Evolutionary conservation across 2,113 vertebrate genomes (phyloP).

Genomic region (Pseudonaja textilis): DNA sequence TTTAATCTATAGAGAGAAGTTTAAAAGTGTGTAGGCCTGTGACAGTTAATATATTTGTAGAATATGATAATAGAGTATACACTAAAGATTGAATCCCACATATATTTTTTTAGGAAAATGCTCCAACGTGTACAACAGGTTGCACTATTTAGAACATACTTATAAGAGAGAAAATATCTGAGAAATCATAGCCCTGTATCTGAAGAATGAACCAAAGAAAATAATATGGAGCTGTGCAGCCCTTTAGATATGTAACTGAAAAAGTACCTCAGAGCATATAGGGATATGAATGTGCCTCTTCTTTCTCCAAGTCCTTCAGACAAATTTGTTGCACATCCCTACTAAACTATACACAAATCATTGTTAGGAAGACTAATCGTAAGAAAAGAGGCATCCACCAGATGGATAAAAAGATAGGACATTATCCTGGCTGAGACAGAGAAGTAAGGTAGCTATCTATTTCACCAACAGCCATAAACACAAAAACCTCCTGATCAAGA

Average conservation of each 20-base stretch:
- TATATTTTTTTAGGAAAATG: not conserved
- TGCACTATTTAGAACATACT: not conserved
- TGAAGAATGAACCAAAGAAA: not conserved
- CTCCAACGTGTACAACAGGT: not conserved
- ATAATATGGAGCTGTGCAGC: not conserved
- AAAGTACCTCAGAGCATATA: not conserved
- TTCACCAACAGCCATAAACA: not conserved
- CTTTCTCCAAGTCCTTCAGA: not conserved
- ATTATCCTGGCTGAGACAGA: not conserved
- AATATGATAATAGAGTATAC: not conserved
- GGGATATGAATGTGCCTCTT: not conserved
- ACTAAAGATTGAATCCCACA: not conserved
- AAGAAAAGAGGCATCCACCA: not conserved
- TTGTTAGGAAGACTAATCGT: not conserved
- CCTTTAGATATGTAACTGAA: not conserved
- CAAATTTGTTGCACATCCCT: not conserved
- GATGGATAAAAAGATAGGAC: not conserved
- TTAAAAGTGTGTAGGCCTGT: not conserved
- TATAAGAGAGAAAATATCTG: not conserved
- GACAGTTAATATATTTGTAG: not conserved
- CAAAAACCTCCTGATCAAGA: constrained; percentile 14
- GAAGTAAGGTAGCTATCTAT: constrained; percentile 17
- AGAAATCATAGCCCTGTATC: not conserved
- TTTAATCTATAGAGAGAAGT: not conserved
- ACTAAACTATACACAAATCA: not conserved